phyloP scores from a whole-genome alignment of 1,140 invertebrate genomes.

The Gonatopus flavifemur region DNA sequence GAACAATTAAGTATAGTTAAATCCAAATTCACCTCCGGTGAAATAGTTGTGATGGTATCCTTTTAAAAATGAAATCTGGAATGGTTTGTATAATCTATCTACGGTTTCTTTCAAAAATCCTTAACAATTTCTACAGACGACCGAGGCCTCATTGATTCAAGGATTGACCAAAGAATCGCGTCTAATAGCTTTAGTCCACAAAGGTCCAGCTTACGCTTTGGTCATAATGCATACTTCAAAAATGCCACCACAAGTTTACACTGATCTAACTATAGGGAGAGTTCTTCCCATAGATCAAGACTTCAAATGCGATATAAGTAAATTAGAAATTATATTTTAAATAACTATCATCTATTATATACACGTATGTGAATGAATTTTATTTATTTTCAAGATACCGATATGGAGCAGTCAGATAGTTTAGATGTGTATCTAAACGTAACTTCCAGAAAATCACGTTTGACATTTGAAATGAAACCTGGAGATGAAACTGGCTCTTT shows the following conservation, averaged over 20 bases:
- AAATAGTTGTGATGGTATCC: slow-evolving; percentile 62
- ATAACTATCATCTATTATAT: slow-evolving; percentile 2
- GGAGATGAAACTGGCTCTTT: slow-evolving; percentile 67
- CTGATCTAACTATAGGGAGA: slow-evolving; percentile 72
- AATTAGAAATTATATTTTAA: slow-evolving; percentile 15
- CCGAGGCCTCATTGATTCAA: slow-evolving; percentile 61
- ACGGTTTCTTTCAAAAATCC: slow-evolving; percentile 14
- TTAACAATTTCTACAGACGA: slow-evolving; percentile 38
- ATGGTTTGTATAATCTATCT: background rate
- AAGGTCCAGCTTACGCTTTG: slow-evolving; percentile 64
- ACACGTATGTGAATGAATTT: no score
- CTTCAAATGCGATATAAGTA: slow-evolving; percentile 76
- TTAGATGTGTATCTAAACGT: slow-evolving; percentile 65
- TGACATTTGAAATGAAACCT: slow-evolving; percentile 67
- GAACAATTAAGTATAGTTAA: slow-evolving; percentile 56
- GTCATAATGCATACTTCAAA: slow-evolving; percentile 65
- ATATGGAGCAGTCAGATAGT: slow-evolving; percentile 55
- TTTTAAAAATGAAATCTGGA: slow-evolving; percentile 28
- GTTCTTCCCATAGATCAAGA: slow-evolving; percentile 74
- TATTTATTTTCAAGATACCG: slow-evolving; percentile 55
- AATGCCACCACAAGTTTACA: slow-evolving; percentile 66
- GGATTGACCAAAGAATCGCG: slow-evolving; percentile 59
- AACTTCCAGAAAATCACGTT: slow-evolving; percentile 60
- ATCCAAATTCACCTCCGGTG: slow-evolving; percentile 65
- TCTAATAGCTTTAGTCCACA: slow-evolving; percentile 69